Evolutionary conservation across 1,140 invertebrate species (phyloP), one percentile per base, ranked within the genome.

Genomic region (Rhizoglyphus robini): DNA sequence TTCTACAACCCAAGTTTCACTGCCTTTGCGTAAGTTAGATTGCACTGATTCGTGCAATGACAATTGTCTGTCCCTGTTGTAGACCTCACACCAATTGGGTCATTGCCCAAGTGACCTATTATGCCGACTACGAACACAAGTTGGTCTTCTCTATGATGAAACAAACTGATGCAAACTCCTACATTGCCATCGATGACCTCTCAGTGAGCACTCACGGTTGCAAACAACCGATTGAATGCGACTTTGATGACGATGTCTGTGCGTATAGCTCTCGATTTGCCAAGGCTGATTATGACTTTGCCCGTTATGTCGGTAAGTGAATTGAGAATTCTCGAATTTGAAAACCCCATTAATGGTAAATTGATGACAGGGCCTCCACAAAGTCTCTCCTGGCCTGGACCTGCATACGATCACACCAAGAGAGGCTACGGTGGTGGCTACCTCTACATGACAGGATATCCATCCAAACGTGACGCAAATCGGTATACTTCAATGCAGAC

Each of bases 201-300:
- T 46, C n/a, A 58, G n/a, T 58, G 15, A 15, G 15, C 20, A 58
- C 15, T 58, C 54, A 58, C 48, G 18, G 32, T 20, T 29, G n/a
- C n/a, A 54, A 58, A 29, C n/a, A 41, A 18, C 15, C 54, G 54
- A 41, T 58, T 54, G n/a, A 58, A 41, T 58, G 54, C 54, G 54
- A 58, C 20, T 58, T 58, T 20, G 54, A 58, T 41, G 54, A 58
- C 54, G 54, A 58, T 41, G n/a, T 58, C 54, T 58, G 54, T 58
- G n/a, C 54, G 54, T 58, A 58, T 41, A 18, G 15, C 20, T 15
- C 54, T 29, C 15, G 48, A 15, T 58, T 15, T 41, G 15, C 15
- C 54, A n/a, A n/a, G 20, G 15, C 54, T 15, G 41, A 46, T 46
- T 46, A 46, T 23, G 41, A 46, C 41, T 46, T 46, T 46, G 15